Evolutionary conservation across 2,113 vertebrate genomes (phyloP).

Genomic region (Ramphastos sulfuratus): DNA sequence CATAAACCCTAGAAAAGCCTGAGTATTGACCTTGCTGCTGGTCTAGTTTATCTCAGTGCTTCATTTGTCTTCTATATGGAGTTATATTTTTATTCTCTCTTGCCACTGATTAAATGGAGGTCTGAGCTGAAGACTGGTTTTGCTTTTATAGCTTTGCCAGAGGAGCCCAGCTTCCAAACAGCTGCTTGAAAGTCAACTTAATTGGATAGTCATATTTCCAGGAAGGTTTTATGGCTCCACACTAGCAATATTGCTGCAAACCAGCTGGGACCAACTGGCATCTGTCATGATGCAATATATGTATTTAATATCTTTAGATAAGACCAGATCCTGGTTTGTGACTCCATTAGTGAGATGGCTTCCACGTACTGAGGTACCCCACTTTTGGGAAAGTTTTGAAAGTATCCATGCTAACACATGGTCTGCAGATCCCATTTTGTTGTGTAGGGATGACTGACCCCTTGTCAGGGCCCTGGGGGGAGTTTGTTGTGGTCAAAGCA

Average conservation of each 20-base stretch:
- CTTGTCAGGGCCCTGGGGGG: not conserved
- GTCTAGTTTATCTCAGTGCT: not conserved
- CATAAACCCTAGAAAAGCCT: not conserved
- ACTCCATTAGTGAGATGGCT: not conserved
- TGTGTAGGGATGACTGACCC: not conserved
- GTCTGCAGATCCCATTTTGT: not conserved
- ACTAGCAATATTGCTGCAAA: not conserved
- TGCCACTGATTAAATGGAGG: conserved; percentile 16
- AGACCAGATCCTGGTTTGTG: not conserved
- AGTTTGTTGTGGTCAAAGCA: not conserved
- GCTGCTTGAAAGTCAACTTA: conserved; percentile 33
- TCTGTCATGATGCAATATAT: not conserved
- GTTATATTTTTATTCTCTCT: not conserved
- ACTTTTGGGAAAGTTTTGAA: not conserved
- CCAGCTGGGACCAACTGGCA: not conserved
- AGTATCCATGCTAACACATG: fast-evolving
- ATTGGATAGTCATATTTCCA: conserved; percentile 18
- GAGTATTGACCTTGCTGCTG: not conserved
- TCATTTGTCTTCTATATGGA: not conserved
- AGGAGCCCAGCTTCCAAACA: conserved; percentile 39
- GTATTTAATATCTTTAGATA: not conserved
- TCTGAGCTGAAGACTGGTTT: conserved; percentile 24
- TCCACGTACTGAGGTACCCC: not conserved
- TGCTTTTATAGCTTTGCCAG: conserved; percentile 48
- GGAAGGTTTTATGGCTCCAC: conserved; percentile 32